Evolutionary conservation across 2,888 invertebrate species (phyloP), one percentile per base, ranked within the genome.

Genomic region (Venusia cambrica): DNA sequence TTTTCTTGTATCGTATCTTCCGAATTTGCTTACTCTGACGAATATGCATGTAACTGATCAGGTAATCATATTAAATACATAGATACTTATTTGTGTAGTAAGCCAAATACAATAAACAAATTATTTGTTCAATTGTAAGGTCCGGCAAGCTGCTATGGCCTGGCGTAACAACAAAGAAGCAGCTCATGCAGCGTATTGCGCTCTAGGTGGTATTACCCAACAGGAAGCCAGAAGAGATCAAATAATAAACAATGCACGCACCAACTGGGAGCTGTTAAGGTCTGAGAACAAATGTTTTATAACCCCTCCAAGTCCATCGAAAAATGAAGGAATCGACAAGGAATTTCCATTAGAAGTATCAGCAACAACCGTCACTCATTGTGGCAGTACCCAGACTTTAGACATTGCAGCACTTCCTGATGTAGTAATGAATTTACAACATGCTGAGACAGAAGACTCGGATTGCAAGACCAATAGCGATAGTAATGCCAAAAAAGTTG

Each of bases 221-320:
- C 87, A 87, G 33, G 89, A 88, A 45, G 92, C 92, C 16, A 88
- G 92, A 0, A 87, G 94, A n/a, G 94, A 95, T 67, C 94, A 95
- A 71, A 92, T 94, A 2, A 95, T 95, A 45, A 92, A 94, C 18
- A 95, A 95, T 62, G 95, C 95, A 1, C 89, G 94, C 46, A 94
- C 94, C n/a, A 95, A 94, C 63, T 95, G 95, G 95, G 94, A 95
- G 68, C 73, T 94, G 26, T 55, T 38, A 48, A 88, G 94, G 39
- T 91, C 93, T 2, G 92, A 91, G 76, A 91, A 90, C 14, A 91
- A 89, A 71, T 90, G 89, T 48, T 84, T 91, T 18, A 57, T 71
- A 3, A 68, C 67, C 13, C 48, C 68, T 14, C 44, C 69, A 24
- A 81, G 62, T 41, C 63, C 71, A 28, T 69, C 53, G 1, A 87